Evolutionary conservation across 2,888 invertebrate species (phyloP).

Genomic region (Cremastinae sp.): DNA sequence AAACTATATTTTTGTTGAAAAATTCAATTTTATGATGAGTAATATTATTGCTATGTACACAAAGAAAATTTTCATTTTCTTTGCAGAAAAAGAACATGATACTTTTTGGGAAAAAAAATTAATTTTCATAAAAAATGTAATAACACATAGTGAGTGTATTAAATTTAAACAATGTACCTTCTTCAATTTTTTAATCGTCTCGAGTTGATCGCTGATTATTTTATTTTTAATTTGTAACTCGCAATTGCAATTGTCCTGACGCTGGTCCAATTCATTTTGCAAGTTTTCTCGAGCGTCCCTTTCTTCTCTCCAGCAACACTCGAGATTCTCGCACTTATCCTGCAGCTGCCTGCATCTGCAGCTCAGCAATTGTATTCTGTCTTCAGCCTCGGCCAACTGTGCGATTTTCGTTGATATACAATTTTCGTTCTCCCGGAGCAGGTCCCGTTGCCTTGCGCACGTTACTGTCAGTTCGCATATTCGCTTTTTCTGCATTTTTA

Average conservation of each 20-base stretch:
- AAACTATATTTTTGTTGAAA: too few relatives aligned
- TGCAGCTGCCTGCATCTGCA: slow-evolving; percentile 62
- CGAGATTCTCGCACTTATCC: slow-evolving; percentile 63
- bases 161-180: slow-evolving; percentile 62
- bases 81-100: too few relatives aligned
- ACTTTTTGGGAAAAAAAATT: too few relatives aligned
- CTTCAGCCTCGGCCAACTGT: slow-evolving; percentile 58
- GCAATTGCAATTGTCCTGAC: slow-evolving; percentile 66
- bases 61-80: too few relatives aligned
- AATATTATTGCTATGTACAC: too few relatives aligned
- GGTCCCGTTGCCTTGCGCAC: slow-evolving; percentile 65
- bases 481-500: slow-evolving; percentile 67
- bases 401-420: slow-evolving; percentile 64
- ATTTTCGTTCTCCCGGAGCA: slow-evolving; percentile 63
- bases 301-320: slow-evolving; percentile 63
- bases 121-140: too few relatives aligned
- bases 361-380: slow-evolving; percentile 56
- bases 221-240: slow-evolving; percentile 70
- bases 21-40: too few relatives aligned
- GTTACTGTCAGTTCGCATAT: slow-evolving; percentile 67
- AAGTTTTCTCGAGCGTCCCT: slow-evolving; percentile 59
- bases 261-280: slow-evolving; percentile 64
- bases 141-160: too few relatives aligned
- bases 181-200: slow-evolving; percentile 68
- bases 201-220: slow-evolving; percentile 70